These are phyloP conservation scores for Drosophila saltans DNA, from an alignment of 1,140 invertebrate genomes.

Conservation along the genomic window DNA sequence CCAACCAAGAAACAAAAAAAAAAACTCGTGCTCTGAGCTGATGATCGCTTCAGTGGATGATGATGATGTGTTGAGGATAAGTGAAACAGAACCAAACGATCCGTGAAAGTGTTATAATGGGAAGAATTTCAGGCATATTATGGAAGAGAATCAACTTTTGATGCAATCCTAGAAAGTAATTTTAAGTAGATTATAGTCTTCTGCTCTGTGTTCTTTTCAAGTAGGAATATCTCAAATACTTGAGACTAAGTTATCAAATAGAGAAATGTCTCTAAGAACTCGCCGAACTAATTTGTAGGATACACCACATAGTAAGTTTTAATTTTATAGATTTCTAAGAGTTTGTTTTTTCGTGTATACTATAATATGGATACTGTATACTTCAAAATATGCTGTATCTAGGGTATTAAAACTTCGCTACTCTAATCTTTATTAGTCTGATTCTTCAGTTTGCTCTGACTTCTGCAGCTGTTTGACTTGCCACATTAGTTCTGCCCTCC, in stretches of 20 bases:
- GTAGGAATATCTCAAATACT: too few species aligned
- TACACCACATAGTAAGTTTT: too few species aligned
- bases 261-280: too few species aligned
- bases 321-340: too few species aligned
- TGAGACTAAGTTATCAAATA: too few species aligned
- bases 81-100: constrained; percentile 67
- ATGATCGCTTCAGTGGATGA: constrained; percentile 36
- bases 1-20: constrained; percentile 30
- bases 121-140: constrained; percentile 34
- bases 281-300: too few species aligned
- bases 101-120: constrained; percentile 81
- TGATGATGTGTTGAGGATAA: constrained; percentile 46
- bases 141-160: background rate
- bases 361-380: too few species aligned
- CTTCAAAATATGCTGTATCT: too few species aligned
- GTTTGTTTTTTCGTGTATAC: too few species aligned
- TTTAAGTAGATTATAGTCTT: too few species aligned
- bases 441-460: background rate
- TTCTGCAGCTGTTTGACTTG: constrained; percentile 51
- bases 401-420: background rate
- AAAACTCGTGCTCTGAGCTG: constrained; percentile 58
- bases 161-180: background rate
- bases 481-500: constrained; percentile 45
- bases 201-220: too few species aligned
- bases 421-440: background rate